phyloP scores from a whole-genome alignment of 2,797 vertebrate species.

The Gymnopithys bicolor region DNA sequence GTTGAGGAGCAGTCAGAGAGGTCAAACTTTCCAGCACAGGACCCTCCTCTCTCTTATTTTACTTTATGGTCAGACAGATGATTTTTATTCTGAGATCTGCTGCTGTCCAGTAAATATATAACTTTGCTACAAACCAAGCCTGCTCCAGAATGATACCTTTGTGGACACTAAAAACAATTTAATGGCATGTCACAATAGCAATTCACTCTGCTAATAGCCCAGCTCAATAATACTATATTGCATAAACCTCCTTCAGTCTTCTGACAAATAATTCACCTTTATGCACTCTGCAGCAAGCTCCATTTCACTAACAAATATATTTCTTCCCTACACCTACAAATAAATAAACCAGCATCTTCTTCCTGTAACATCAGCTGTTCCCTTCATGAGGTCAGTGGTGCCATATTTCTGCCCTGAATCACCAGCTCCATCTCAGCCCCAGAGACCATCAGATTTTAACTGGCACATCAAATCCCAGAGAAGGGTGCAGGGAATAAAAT shows the following conservation, averaged over 20 bases:
- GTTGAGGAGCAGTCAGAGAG: neutral
- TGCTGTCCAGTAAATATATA: conserved; percentile 84
- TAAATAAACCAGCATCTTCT: conserved; percentile 75
- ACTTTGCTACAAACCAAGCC: conserved; percentile 81
- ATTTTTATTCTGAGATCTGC: conserved; percentile 76
- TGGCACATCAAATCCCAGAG: conserved; percentile 53
- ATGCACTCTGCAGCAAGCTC: conserved; percentile 80
- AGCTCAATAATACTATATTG: conserved; percentile 82
- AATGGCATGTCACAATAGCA: conserved; percentile 85
- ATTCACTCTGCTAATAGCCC: conserved; percentile 85
- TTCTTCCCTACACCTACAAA: conserved; percentile 77
- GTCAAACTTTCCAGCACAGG: conserved; percentile 1
- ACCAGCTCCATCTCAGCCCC: conserved; percentile 18
- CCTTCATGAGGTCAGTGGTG: conserved; percentile 69
- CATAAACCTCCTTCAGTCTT: conserved; percentile 80
- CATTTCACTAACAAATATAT: conserved; percentile 85
- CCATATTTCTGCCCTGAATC: conserved; percentile 58
- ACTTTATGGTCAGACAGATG: conserved; percentile 70
- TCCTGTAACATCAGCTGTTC: conserved; percentile 70
- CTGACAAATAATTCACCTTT: conserved; percentile 85
- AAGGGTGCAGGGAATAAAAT: conserved; percentile 22
- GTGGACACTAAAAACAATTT: conserved; percentile 87
- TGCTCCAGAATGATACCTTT: conserved; percentile 82
- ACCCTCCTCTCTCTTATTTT: conserved; percentile 13
- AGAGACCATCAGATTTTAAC: conserved; percentile 45